Base-by-base conservation (phyloP, 2,888 invertebrate species). In the Lumbricus terrestris region DNA sequence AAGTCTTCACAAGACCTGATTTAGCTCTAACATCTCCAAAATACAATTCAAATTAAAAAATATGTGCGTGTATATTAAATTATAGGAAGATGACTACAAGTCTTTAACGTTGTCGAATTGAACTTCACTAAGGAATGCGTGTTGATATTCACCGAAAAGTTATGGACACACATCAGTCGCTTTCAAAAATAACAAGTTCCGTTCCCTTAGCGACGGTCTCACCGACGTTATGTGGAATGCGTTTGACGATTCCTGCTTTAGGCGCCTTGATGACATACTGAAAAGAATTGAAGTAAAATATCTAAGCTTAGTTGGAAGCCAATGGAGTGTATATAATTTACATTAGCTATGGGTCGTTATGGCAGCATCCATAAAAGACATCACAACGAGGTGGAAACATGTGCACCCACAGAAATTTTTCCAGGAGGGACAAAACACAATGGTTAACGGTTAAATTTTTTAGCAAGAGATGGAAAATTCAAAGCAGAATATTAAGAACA, bases 201-300 rank as follows among this genome's bases (percentile, higher is more conserved):
- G 94, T 94, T 90, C 95, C 95, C 93, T 98, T 99, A 23, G 96
- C 96, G 8, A 99, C 97, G 91, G 97, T 97, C 93, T 98, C 97
- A 0, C 98, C 98, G 91, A 96, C 95, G 91, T 96, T 96, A 93
- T 96, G 97, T 5, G 96, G 94, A 47, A 99, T 95, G 8, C 96
- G 96, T 88, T 97, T 96, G 6, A 99, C 96, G 15, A 96, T 96
- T 88, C 97, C 98, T 94, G 97, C 96, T 88, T 96, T 96, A 0
- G 97, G 96, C 5, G 98, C 97, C 93, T 97, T 97, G 29, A 99
- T 97, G 29, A 98, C 97, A 95, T 99, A 97, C 96, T 96, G 94
- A 54, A 95, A 95, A 37, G 92, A 93, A 91, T 91, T 33, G 40
- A 90, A 85, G 15, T 34, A 37, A 29, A 91, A 69, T n/a, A 88